Evolutionary conservation across 2,888 invertebrate genomes (phyloP), one percentile per base, ranked within the genome.

Genomic region (Helicoverpa assulta): DNA sequence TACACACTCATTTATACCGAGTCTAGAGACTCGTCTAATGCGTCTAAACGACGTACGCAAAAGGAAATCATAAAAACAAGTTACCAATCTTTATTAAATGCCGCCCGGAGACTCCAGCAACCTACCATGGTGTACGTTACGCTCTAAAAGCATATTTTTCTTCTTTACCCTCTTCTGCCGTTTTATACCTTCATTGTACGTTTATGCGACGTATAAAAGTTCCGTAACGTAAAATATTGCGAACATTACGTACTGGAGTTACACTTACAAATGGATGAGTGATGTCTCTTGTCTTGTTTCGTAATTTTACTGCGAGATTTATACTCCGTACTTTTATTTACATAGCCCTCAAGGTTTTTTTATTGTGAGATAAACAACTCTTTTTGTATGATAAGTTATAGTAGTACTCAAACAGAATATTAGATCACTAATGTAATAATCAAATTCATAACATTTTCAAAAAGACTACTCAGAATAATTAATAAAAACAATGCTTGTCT

Each of bases 1-100:
- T 63, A 73, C 54, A 43, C 57, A 51, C 58, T 58, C 57, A 56
- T 71, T 68, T 65, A 43, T 55, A 56, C n/a, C 51, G 16, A 21
- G 53, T 43, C 61, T 66, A 6, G 66, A 67, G 57, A 53, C 18
- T 69, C 53, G 26, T 67, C 47, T 67, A 73, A 70, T 67, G 59
- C 26, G 16, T 66, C 67, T 72, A 79, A 76, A 77, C 67, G 73
- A 78, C 74, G 59, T 73, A 62, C 63, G 73, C 65, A 78, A 76
- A 67, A 73, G 62, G 67, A 82, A 86, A 87, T 86, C 85, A 83
- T 89, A 88, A 89, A 90, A 89, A 85, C 86, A 87, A 88, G 89
- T 87, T 84, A 87, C 86, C 83, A 80, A 88, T 87, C 85, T 88
- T 86, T 87, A 88, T 88, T 87, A 88, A 86, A 86, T 82, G 80